These are phyloP conservation scores for Bathynomus jamesi DNA, from an alignment of 1,140 invertebrate genomes.

Conservation along the genomic window DNA sequence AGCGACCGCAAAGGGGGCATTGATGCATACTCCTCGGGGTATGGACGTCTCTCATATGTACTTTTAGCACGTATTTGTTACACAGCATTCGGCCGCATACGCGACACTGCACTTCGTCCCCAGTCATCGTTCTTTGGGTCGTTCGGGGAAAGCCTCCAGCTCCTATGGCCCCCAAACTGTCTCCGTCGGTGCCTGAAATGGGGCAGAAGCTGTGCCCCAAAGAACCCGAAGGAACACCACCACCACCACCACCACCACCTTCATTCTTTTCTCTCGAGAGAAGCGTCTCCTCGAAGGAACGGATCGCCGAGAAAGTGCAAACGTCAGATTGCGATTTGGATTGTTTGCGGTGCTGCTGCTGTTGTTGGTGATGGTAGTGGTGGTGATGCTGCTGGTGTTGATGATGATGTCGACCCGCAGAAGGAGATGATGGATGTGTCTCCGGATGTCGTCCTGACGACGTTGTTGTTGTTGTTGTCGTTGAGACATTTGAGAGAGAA, in stretches of 20 bases:
- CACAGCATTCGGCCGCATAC: constrained; percentile 78
- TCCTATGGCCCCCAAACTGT: not conserved
- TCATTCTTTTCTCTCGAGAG: not conserved
- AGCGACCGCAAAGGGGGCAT: constrained; percentile 78
- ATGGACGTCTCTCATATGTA: constrained; percentile 78
- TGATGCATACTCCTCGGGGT: constrained; percentile 75
- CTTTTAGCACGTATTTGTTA: constrained; percentile 70
- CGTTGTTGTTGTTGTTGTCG: not conserved
- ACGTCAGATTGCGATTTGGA: constrained; percentile 50
- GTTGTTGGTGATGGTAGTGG: not conserved
- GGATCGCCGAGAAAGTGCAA: constrained; percentile 45
- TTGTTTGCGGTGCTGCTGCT: not conserved
- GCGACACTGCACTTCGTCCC: constrained; percentile 73
- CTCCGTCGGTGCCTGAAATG: constrained; percentile 4
- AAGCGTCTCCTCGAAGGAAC: not conserved
- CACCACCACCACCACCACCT: not conserved
- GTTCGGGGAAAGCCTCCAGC: not conserved
- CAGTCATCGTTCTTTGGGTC: not conserved
- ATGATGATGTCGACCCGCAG: constrained; percentile 57
- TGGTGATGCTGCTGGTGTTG: not conserved
- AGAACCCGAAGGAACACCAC: not conserved
- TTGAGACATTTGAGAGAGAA: constrained; percentile 53
- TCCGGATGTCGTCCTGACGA: not conserved
- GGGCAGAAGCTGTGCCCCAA: not conserved
- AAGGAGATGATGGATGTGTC: not conserved